Evolutionary conservation across 92 coral and sea anemone species (phyloP).

Genomic region (Phymanthus crucifer): DNA sequence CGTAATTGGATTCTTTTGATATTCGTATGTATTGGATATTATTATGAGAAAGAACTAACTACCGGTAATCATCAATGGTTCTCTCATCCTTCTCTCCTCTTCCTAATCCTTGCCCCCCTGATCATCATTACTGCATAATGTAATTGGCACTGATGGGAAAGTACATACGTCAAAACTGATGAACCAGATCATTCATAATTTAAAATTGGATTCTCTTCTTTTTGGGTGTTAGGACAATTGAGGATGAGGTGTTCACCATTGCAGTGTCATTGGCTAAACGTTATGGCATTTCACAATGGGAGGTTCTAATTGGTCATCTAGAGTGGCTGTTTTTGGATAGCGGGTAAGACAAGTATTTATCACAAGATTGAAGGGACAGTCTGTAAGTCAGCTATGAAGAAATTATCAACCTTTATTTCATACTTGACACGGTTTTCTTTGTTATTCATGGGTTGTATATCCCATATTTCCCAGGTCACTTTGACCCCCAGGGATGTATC

Average conservation of each 20-base stretch:
- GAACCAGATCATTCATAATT: not conserved
- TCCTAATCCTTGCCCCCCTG: too few relatives aligned
- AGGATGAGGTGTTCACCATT: slow-evolving; percentile 81
- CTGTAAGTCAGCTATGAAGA: not conserved
- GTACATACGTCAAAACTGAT: slow-evolving; percentile 19
- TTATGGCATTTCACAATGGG: slow-evolving; percentile 89
- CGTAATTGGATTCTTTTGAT: too few relatives aligned
- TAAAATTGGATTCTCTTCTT: not conserved
- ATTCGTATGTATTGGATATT: too few relatives aligned
- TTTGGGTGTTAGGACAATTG: slow-evolving; percentile 58
- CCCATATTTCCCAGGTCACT: too few relatives aligned
- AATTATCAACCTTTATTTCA: too few relatives aligned
- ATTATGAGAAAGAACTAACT: too few relatives aligned
- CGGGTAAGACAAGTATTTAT: slow-evolving; percentile 54
- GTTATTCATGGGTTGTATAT: too few relatives aligned
- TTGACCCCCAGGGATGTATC: too few relatives aligned
- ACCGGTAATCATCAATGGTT: too few relatives aligned
- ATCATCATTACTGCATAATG: too few relatives aligned
- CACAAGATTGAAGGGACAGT: not conserved
- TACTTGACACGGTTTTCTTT: too few relatives aligned
- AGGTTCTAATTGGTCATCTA: slow-evolving; percentile 87
- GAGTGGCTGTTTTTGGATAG: slow-evolving; percentile 93
- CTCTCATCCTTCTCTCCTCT: too few relatives aligned
- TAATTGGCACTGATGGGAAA: slow-evolving; percentile 61
- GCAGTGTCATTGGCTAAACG: slow-evolving; percentile 94